Evolutionary conservation across 64 coral and sea anemone genomes (phyloP).

Genomic region (Montipora efflorescens): DNA sequence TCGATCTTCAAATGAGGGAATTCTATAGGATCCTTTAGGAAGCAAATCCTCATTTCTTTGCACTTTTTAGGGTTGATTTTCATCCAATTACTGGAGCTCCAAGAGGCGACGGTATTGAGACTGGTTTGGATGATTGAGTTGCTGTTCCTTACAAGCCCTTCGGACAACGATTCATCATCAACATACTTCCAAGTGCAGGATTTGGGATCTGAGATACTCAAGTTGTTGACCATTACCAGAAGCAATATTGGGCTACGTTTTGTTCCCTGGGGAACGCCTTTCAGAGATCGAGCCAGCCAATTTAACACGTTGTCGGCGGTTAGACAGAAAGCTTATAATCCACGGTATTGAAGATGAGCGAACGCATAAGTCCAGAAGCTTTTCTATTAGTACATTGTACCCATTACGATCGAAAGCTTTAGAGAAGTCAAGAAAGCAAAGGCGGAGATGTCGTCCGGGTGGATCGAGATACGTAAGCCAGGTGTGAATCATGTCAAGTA

Average conservation of each 20-base stretch:
- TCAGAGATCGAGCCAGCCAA: background rate
- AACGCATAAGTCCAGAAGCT: conserved; percentile 10
- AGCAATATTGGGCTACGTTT: background rate
- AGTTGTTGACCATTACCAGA: conserved; percentile 32
- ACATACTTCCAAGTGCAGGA: background rate
- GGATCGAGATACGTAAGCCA: conserved; percentile 24
- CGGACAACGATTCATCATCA: too few relatives aligned
- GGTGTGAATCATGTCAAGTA: conserved; percentile 49
- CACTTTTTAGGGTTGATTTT: too few relatives aligned
- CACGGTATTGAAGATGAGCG: conserved; percentile 1
- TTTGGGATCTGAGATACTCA: background rate
- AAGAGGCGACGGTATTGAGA: too few relatives aligned
- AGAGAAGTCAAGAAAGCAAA: conserved; percentile 58
- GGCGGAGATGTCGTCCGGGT: conserved; percentile 33
- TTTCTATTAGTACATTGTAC: conserved; percentile 18
- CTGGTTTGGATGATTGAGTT: too few relatives aligned
- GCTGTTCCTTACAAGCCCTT: too few relatives aligned
- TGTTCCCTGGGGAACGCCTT: too few relatives aligned
- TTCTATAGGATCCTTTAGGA: too few relatives aligned
- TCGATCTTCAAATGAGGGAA: too few relatives aligned
- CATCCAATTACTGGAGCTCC: too few relatives aligned
- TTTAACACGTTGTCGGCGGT: conserved; percentile 39
- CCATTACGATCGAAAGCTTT: background rate
- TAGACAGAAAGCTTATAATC: conserved; percentile 28
- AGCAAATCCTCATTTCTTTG: too few relatives aligned